A percentile compares a stretch with the other conserved stretches of the same genome.
These are phyloP conservation scores for Xyrichtys novacula DNA, from an alignment of 2,797 vertebrate genomes.

Conservation along the genomic window DNA sequence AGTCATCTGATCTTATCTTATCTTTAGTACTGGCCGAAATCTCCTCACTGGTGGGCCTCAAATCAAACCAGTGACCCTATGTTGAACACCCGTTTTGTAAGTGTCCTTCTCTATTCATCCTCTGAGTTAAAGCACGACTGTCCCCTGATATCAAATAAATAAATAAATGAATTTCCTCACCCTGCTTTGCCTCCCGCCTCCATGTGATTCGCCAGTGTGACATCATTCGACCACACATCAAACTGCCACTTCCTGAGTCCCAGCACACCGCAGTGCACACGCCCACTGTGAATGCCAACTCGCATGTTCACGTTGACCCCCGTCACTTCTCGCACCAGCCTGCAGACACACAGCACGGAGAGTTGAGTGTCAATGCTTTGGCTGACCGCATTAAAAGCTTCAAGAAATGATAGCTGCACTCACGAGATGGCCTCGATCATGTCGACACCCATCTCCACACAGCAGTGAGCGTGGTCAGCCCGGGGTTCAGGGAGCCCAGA, in stretches of 20 bases:
- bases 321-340: constrained; percentile 95
- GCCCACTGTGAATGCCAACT: constrained; percentile 96
- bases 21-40: no score
- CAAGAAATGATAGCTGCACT: constrained; percentile 61
- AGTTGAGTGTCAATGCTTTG: not conserved
- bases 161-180: constrained; percentile 76
- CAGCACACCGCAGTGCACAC: constrained; percentile 95
- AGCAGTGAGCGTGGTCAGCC: constrained; percentile 97
- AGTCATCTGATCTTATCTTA: no score
- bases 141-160: no score
- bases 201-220: constrained; percentile 97
- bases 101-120: no score
- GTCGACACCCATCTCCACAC: constrained; percentile 98
- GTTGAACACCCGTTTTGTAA: no score
- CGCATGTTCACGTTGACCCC: constrained; percentile 99
- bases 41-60: no score
- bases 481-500: constrained; percentile 95
- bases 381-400: not conserved
- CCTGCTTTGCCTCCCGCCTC: constrained; percentile 96
- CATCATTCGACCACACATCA: constrained; percentile 98
- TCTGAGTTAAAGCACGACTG: no score
- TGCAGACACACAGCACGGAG: constrained; percentile 53
- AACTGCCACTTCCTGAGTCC: constrained; percentile 98
- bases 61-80: no score
- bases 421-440: constrained; percentile 99